These are phyloP conservation scores for Bombus soroeensis DNA, from an alignment of 1,140 invertebrate species.

Conservation along the genomic window DNA sequence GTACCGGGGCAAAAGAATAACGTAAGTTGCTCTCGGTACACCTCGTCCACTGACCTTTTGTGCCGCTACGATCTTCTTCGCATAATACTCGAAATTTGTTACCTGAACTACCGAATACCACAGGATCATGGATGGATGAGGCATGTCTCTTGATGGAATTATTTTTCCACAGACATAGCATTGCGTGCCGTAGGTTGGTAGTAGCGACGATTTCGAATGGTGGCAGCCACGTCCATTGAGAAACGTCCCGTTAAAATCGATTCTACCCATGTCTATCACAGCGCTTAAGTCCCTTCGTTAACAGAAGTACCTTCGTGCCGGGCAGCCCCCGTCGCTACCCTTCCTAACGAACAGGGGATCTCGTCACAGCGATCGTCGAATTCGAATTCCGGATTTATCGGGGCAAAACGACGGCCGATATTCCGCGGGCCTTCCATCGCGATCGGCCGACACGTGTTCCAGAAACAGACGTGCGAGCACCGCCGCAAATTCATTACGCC, in stretches of 20 bases:
- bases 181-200: neutral
- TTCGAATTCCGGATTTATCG: constrained; percentile 41
- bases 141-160: neutral
- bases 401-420: constrained; percentile 55
- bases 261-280: constrained; percentile 17
- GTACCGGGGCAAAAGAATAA: too few relatives aligned
- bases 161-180: neutral
- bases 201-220: neutral
- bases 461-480: constrained; percentile 48
- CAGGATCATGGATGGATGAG: neutral
- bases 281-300: constrained; percentile 40
- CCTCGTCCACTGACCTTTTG: too few relatives aligned
- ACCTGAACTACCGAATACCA: too few relatives aligned
- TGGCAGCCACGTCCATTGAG: neutral
- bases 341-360: constrained; percentile 26
- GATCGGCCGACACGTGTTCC: constrained; percentile 53
- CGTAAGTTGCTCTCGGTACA: too few relatives aligned
- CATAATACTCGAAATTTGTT: neutral
- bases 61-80: too few relatives aligned
- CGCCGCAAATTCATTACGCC: constrained; percentile 67
- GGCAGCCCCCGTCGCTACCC: neutral
- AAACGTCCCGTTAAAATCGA: constrained; percentile 6
- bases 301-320: constrained; percentile 21
- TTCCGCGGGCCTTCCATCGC: constrained; percentile 29
- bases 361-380: constrained; percentile 31